phyloP scores from a whole-genome alignment of 2,797 vertebrate species.

The Micropoecilia bifurca region DNA sequence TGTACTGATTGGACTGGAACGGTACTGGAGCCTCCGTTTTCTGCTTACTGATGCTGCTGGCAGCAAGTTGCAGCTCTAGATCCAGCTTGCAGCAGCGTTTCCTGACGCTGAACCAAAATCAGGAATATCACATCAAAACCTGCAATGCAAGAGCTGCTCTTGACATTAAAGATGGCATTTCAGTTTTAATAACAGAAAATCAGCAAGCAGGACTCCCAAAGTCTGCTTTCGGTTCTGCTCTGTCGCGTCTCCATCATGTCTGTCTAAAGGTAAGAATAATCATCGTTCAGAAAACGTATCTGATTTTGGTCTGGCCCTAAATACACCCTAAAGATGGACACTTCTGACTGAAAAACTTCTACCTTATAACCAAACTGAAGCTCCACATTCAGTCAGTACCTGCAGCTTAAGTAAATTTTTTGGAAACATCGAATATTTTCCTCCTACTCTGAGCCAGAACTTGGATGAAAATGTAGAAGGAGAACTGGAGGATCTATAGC shows the following conservation, averaged over 20 bases:
- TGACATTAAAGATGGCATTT: neutral
- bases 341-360: neutral
- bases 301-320: neutral
- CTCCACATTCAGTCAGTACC: neutral
- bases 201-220: neutral
- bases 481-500: neutral
- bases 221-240: neutral
- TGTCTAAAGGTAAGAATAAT: neutral
- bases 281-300: neutral
- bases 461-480: neutral
- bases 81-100: too few relatives aligned
- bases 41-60: too few relatives aligned
- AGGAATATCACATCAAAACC: neutral
- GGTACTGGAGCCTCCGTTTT: too few relatives aligned
- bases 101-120: neutral
- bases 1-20: neutral
- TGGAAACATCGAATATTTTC: neutral
- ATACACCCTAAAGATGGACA: neutral
- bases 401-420: neutral
- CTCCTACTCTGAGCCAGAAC: neutral
- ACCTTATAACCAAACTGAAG: neutral
- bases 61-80: neutral
- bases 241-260: neutral
- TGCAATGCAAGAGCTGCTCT: neutral
- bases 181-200: neutral